Base-by-base conservation (phyloP, 2,888 invertebrate genomes). In the Pandemis cinnamomeana region DNA sequence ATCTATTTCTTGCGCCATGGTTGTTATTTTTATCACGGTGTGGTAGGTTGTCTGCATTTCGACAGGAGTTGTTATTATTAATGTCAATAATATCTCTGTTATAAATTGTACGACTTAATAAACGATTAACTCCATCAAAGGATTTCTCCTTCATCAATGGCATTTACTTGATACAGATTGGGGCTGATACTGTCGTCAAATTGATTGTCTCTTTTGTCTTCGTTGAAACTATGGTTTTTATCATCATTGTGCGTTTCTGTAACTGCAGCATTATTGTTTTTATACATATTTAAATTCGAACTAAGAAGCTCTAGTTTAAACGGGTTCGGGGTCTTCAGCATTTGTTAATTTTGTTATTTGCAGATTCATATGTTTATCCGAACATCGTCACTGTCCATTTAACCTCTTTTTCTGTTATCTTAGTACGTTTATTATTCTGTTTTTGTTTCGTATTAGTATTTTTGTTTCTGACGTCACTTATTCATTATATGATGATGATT, bases 1-100 rank as follows among this genome's bases (percentile, higher is more conserved):
- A 63, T 46, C 72, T 72, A 72, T 68, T 68, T 72, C 63, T 62
- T 20, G 11, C 58, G 41, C 61, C 15, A 10, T 2, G 36, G 48
- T 11, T 41, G 61, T 70, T 64, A 64, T 20, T 64, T 64, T 55
- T 55, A 20, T 20, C 55, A 55, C 55, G 55, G 20, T 20, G 20
- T 53, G n/a, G 53, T 2, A 15, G 55, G 20, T 55, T 55, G 15
- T 55, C 20, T 58, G 4, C 8, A 8, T 55, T 55, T 58, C 27
- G 58, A 27, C 27, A 5, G 10, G 27, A 27, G 20, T 27, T 11
- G 13, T 13, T n/a, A n/a, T n/a, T 51, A 51, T 51, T n/a, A 36
- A 27, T 58, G 10, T 27, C 11, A 11, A 7, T 27, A 36, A 5
- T 27, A 11, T 58, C 7, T 4, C 8, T 55, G 10, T 55, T 58